Percentiles rank a stretch among this genome's conserved stretches.
Conservation (phyloP, 2,888 invertebrate species). For the Xestia rhomboidea region DNA sequence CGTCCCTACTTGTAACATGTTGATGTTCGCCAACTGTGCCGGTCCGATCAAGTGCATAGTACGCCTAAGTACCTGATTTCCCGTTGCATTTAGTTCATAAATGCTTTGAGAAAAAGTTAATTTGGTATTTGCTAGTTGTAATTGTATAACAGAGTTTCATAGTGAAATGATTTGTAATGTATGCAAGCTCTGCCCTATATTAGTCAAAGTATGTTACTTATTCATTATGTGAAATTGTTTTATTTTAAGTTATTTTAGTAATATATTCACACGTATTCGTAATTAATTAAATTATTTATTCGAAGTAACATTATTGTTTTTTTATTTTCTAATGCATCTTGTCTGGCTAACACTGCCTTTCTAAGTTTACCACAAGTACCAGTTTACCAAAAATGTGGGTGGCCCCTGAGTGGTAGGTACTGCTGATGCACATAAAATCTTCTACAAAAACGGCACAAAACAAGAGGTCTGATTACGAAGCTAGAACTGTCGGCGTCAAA, state of each 20-base stretch:
- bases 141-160: not conserved
- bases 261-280: conserved; percentile 12
- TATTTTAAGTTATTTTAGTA: conserved; percentile 39
- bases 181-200: not conserved
- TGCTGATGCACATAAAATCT: not conserved
- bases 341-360: not conserved
- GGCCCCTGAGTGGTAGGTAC: not conserved
- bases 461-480: not conserved
- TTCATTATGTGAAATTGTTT: conserved; percentile 25
- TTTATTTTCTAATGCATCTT: not conserved
- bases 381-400: not conserved
- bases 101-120: conserved; percentile 1
- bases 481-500: too few species aligned
- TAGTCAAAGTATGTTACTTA: conserved; percentile 24
- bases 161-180: conserved; percentile 14
- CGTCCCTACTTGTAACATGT: not conserved
- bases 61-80: conserved; percentile 32
- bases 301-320: not conserved
- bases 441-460: not conserved
- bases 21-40: not conserved
- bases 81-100: conserved; percentile 29
- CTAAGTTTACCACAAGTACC: too few species aligned
- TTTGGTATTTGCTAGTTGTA: not conserved
- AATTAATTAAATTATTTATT: conserved; percentile 52
- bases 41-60: not conserved